Evolutionary conservation across 2,113 vertebrate species (phyloP).

Genomic region (Pelmatolapia mariae): DNA sequence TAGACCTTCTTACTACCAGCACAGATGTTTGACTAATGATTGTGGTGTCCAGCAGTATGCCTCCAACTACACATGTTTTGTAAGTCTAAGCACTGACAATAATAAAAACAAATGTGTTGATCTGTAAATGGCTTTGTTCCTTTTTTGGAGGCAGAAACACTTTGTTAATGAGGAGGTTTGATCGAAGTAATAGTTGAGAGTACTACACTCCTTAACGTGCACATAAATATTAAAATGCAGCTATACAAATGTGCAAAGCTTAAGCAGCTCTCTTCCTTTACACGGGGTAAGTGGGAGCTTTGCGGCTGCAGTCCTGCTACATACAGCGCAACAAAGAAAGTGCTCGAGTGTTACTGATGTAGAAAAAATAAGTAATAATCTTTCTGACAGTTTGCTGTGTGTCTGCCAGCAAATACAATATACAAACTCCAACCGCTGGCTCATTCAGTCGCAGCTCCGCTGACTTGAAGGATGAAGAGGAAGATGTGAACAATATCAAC

Average conservation of each 20-base stretch:
- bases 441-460: slow-evolving; percentile 67
- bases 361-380: not conserved
- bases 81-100: slow-evolving; percentile 5
- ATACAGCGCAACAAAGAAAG: slow-evolving; percentile 7
- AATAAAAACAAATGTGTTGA: not conserved
- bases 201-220: not conserved
- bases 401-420: not conserved
- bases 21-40: slow-evolving; percentile 18
- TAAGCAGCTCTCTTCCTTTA: not conserved
- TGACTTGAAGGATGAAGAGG: slow-evolving; percentile 83
- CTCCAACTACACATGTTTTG: slow-evolving; percentile 30
- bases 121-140: not conserved
- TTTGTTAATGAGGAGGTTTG: not conserved
- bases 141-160: not conserved
- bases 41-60: slow-evolving; percentile 12
- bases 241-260: not conserved
- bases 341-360: slow-evolving; percentile 14
- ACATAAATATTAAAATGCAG: not conserved
- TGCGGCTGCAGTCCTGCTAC: not conserved
- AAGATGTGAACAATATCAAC: slow-evolving; percentile 91
- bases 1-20: slow-evolving; percentile 28
- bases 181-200: not conserved
- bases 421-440: not conserved
- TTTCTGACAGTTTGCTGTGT: not conserved
- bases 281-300: not conserved